Conservation (phyloP, 1,140 invertebrate genomes). For the Varroa destructor region DNA sequence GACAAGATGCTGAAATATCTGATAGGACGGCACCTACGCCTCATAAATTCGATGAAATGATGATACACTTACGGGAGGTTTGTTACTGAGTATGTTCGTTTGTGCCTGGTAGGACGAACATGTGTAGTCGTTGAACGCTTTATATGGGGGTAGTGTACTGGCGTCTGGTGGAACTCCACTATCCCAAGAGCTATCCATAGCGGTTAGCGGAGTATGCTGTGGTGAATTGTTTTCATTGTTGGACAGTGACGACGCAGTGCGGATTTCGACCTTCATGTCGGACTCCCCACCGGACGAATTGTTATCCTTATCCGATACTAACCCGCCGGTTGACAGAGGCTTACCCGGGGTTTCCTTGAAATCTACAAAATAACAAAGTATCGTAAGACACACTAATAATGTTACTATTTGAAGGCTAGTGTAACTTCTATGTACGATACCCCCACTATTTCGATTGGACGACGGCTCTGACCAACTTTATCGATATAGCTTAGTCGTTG, state of each 20-base stretch:
- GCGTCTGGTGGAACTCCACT: conserved; percentile 22
- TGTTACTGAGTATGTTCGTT: no score
- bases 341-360: conserved; percentile 31
- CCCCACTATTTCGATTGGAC: no score
- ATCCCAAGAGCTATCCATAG: conserved; percentile 25
- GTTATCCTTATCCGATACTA: conserved; percentile 39
- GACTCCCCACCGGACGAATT: conserved; percentile 69
- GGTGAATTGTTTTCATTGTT: conserved; percentile 45
- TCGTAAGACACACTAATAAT: not conserved
- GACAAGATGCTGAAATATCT: no score
- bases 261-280: conserved; percentile 70
- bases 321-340: conserved; percentile 23
- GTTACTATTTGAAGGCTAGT: conserved; percentile 28
- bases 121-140: conserved; percentile 17
- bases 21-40: no score
- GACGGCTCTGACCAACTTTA: no score
- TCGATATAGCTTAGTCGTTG: no score
- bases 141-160: conserved; percentile 14
- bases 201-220: not conserved
- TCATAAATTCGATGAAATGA: no score
- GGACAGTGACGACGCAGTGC: conserved; percentile 63
- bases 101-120: conserved; percentile 1
- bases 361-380: conserved; percentile 31
- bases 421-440: not conserved
- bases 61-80: no score